These are phyloP conservation scores for Bradypodion pumilum DNA, from an alignment of 2,797 vertebrate species.

Conservation along the genomic window DNA sequence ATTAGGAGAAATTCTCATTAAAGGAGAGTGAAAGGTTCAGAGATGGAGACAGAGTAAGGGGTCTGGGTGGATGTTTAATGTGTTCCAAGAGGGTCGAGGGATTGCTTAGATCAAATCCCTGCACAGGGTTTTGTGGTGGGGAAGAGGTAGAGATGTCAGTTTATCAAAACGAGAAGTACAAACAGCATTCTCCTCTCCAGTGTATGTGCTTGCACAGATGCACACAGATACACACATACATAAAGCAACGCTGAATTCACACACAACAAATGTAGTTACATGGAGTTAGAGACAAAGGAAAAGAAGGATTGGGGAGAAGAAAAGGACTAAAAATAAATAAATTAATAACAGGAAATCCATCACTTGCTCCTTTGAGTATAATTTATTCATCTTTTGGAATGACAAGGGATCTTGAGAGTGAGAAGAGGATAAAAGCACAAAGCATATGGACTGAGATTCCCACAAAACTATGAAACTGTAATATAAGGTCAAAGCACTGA, in stretches of 20 bases:
- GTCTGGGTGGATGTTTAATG: constrained; percentile 84
- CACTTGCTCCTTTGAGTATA: background rate
- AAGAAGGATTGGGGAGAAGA: constrained; percentile 53
- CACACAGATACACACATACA: background rate
- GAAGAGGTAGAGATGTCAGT: constrained; percentile 73
- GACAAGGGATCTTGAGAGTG: background rate
- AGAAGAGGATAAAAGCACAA: constrained; percentile 14
- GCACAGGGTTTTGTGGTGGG: constrained; percentile 66
- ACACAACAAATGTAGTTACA: constrained; percentile 10
- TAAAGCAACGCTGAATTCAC: constrained; percentile 4
- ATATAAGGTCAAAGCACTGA: background rate
- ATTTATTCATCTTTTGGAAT: constrained; percentile 49
- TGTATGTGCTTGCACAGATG: too few relatives aligned
- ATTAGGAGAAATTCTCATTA: constrained; percentile 99
- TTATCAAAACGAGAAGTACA: constrained; percentile 85
- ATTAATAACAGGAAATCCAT: constrained; percentile 55
- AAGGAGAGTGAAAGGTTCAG: constrained; percentile 90
- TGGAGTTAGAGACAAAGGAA: constrained; percentile 66
- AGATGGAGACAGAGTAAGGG: constrained; percentile 72
- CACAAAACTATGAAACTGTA: background rate
- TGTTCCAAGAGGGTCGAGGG: constrained; percentile 79
- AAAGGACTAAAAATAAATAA: constrained; percentile 61
- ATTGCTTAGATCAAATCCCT: constrained; percentile 82
- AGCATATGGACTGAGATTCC: constrained; percentile 17
- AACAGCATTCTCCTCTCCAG: constrained; percentile 57